Evolutionary conservation across 2,113 vertebrate genomes (phyloP).

Genomic region (Leucoraja erinaceus): DNA sequence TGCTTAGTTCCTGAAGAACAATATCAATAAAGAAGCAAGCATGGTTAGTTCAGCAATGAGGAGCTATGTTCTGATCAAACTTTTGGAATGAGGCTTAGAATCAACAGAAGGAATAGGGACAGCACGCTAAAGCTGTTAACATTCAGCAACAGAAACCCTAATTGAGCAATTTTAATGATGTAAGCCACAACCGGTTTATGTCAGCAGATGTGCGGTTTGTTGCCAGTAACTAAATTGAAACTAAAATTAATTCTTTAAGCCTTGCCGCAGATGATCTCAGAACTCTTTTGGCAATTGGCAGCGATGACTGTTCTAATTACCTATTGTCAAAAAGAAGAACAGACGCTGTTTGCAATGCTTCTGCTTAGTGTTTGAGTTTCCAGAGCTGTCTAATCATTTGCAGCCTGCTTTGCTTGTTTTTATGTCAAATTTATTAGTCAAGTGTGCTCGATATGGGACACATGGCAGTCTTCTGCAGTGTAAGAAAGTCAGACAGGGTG

Average conservation of each 20-base stretch:
- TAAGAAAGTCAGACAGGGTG: no score
- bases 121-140: no score
- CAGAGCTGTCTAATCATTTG: background rate
- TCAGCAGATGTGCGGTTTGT: background rate
- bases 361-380: background rate
- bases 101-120: no score
- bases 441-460: background rate
- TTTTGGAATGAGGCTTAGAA: no score
- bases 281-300: background rate
- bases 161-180: slow-evolving; percentile 4
- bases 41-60: no score
- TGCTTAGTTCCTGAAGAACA: no score
- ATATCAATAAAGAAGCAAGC: no score
- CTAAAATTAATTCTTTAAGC: background rate
- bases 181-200: background rate
- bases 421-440: background rate
- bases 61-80: no score
- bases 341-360: background rate
- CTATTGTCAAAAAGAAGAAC: background rate
- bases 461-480: no score
- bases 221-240: background rate
- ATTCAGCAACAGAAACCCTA: background rate
- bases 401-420: background rate
- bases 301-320: background rate
- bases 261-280: background rate